Evolutionary conservation across 2,113 vertebrate genomes (phyloP).

Genomic region (Thermophis baileyi): DNA sequence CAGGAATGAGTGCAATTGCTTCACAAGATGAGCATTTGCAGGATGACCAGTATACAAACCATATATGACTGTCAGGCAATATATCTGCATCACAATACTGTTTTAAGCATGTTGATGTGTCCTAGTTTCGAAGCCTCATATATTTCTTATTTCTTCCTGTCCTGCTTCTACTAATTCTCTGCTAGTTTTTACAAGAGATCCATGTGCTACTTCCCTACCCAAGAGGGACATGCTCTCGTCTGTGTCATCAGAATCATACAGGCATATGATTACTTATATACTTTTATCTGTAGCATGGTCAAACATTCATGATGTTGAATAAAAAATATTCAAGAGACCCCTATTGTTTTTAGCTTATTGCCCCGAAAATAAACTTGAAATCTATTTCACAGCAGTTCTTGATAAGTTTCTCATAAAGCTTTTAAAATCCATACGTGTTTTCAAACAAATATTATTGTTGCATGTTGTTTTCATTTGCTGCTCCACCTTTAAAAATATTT

Average conservation of each 20-base stretch:
- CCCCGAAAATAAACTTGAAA: constrained; percentile 46
- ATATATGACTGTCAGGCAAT: background rate
- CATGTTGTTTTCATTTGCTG: constrained; percentile 30
- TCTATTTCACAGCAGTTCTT: constrained; percentile 36
- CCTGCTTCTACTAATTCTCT: constrained; percentile 5
- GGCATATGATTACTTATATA: constrained; percentile 24
- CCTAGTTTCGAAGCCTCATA: background rate
- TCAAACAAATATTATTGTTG: constrained; percentile 9
- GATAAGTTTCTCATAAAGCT: constrained; percentile 35
- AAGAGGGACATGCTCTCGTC: constrained; percentile 58
- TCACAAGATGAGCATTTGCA: background rate
- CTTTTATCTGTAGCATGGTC: constrained; percentile 48
- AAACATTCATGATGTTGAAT: constrained; percentile 19
- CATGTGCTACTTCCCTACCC: constrained; percentile 26
- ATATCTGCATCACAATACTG: background rate
- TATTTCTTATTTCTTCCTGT: background rate
- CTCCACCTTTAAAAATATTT: constrained; percentile 42
- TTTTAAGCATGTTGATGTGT: background rate
- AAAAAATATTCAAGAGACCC: constrained; percentile 26
- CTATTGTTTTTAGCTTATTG: constrained; percentile 51
- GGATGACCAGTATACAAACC: background rate
- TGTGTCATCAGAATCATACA: constrained; percentile 58
- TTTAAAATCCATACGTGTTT: constrained; percentile 20
- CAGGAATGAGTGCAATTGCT: background rate
- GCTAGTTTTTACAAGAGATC: constrained; percentile 49